Conservation (phyloP, 2,113 vertebrate genomes). For the Pseudolaguvia tuberculata region DNA sequence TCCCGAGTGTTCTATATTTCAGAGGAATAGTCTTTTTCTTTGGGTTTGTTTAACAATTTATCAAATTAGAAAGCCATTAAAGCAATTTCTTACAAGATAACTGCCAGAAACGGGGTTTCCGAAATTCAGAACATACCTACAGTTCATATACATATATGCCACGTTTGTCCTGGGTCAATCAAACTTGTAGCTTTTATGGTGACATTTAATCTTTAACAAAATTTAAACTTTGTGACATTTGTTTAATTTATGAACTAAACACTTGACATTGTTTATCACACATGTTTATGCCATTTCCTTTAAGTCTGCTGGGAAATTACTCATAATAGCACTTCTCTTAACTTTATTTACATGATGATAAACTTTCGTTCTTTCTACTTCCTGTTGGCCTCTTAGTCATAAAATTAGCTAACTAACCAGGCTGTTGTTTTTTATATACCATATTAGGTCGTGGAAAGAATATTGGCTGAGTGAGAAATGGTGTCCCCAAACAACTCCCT, state of each 20-base stretch:
- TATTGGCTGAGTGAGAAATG: not conserved
- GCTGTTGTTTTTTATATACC: not conserved
- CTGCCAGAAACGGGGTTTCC: not conserved
- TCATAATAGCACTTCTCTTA: not conserved
- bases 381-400: not conserved
- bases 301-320: not conserved
- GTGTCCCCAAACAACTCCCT: not conserved
- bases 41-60: conserved; percentile 37
- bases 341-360: not conserved
- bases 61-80: not conserved
- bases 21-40: conserved; percentile 48
- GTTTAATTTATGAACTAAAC: not conserved
- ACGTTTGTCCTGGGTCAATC: not conserved
- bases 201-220: not conserved
- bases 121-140: not conserved
- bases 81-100: not conserved
- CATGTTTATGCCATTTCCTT: not conserved
- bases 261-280: not conserved
- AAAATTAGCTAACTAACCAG: not conserved
- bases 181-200: not conserved
- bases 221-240: not conserved
- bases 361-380: not conserved
- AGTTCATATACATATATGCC: too few species aligned
- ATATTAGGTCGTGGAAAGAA: not conserved
- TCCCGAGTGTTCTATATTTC: conserved; percentile 11